Base-by-base conservation (phyloP, 2,797 vertebrate genomes). In the Sebastes ruberrimus region DNA sequence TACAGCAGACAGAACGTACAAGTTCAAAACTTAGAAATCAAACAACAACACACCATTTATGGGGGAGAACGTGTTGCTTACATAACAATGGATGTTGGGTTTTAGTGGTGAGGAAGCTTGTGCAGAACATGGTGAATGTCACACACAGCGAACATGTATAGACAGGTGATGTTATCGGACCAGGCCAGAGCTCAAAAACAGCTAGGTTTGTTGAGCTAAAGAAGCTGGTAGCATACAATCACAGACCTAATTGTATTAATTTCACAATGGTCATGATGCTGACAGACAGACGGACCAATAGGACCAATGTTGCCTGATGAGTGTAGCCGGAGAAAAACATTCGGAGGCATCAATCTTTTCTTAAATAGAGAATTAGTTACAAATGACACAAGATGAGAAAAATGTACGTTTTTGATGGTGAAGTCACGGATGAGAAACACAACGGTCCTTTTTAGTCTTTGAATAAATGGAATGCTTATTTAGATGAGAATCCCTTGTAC, bases 131-230 rank as follows among this genome's bases (percentile, higher is more conserved):
- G 23, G 79, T 88, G 81, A 82, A 88, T 77, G 62, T 73, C 60
- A 88, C 71, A 88, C 71, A 85, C 59, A 83, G 63, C 42, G 62
- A 75, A 80, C 57, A 85, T 57, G 55, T 70, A 79, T 38, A 83
- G 64, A 88, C 62, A 60, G 69, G 80, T 82, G 89, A 87, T 85
- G 95, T 96, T 96, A 90, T 89, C 73, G 71, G 89, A 92, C 92
- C 93, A 95, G 94, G 93, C 92, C 96, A 97, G 97, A 97, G 96
- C 96, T 96, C 95, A 93, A 90, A 94, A 71, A 59, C 62, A 63
- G 49, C 33, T 27, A 23, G 0, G 38, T 65, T 56, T 80, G 10
- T 71, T 1, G 35, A 75, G 22, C 13, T 11, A 74, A 75, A 68
- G 25, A 49, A 74, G 38, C 9, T 59, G 20, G 65, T 20, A 61